Base-by-base conservation (phyloP, 2,888 invertebrate genomes). In the Hydriomena furcata region DNA sequence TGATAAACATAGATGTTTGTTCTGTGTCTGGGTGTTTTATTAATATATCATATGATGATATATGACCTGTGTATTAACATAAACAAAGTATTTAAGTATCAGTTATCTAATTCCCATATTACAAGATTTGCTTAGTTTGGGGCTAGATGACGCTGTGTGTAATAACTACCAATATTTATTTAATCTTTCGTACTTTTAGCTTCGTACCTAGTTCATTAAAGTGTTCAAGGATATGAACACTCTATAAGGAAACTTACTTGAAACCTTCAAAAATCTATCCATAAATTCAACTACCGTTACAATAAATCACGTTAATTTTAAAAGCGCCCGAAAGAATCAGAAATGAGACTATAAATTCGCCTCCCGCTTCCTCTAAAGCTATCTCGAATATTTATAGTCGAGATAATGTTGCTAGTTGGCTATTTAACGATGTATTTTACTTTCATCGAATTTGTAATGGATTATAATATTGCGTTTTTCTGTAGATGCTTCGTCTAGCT, bases 351-450 rank as follows among this genome's bases (percentile, higher is more conserved):
- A 75, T 78, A 78, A 78, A 75, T 78, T 76, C 46, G 54, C 55
- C 60, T 63, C 59, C 59, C 54, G 52, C 66, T 66, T 69, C 63
- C 66, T 58, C 51, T 25, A 55, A 55, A 65, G 61, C 63, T 73
- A 73, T 76, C 76, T 68, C 65, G 60, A 66, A 73, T 76, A 75
- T 79, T 79, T 79, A 78, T 71, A 65, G 65, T 28, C 43, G 0
- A 68, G 79, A 79, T 78, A 76, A 71, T 58, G 65, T 64, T 68
- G 66, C 61, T 63, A 60, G 68, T 61, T 52, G 51, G 58, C 46
- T 68, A 63, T 73, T 71, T 75, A 71, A 71, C 65, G 66, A 69
- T 63, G 66, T 56, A 63, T 67, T 60, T 65, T 66, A 43, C 34
- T 32, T 34, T 32, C 17, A 37, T 71, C 58, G 52, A 32, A 46